phyloP scores from a whole-genome alignment of 2,797 vertebrate genomes.

The Anomalospiza imberbis region DNA sequence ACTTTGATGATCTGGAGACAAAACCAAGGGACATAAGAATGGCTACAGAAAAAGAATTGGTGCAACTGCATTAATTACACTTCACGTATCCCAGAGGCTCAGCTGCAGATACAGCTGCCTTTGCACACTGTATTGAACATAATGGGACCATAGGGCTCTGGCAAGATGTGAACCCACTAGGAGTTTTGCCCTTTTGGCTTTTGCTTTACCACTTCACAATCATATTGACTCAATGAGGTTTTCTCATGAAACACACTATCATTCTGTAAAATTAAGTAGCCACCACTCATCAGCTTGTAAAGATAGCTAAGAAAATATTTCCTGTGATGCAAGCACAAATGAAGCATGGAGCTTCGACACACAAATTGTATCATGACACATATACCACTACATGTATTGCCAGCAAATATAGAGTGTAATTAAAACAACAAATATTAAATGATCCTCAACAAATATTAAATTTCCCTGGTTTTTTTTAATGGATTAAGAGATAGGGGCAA shows the following conservation, averaged over 20 bases:
- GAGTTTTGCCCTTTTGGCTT: background rate
- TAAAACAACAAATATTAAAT: background rate
- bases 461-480: background rate
- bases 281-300: background rate
- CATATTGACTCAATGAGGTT: background rate
- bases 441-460: background rate
- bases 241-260: background rate
- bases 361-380: background rate
- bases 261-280: background rate
- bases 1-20: background rate
- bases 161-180: background rate
- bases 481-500: background rate
- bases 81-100: background rate
- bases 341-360: background rate
- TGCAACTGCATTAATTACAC: background rate
- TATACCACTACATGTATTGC: background rate
- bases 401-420: background rate
- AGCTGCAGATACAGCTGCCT: background rate
- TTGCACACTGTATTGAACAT: background rate
- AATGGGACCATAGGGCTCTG: background rate
- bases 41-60: background rate
- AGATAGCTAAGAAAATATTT: background rate
- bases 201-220: background rate
- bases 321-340: background rate
- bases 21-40: background rate